A percentile compares a stretch with the other conserved stretches of the same genome.
These are phyloP conservation scores for Dynastes hyllus DNA, from an alignment of 2,888 invertebrate species.

Conservation along the genomic window DNA sequence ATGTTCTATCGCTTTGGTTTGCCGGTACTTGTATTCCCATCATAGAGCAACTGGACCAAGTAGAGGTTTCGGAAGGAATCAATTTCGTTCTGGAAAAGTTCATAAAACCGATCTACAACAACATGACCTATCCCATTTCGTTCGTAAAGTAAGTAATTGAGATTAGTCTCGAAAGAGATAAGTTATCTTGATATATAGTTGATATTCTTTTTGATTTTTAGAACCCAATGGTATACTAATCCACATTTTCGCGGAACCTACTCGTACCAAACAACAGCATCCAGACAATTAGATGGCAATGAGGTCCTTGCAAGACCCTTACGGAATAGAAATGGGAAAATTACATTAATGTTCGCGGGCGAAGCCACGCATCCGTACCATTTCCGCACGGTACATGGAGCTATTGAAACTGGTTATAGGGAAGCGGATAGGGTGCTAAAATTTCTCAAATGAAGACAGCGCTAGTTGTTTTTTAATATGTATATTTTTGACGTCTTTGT, in stretches of 20 bases:
- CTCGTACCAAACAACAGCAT: constrained; percentile 55
- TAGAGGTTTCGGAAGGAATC: constrained; percentile 72
- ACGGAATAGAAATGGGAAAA: constrained; percentile 68
- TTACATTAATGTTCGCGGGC: constrained; percentile 73
- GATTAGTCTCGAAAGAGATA: neutral
- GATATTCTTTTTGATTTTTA: constrained; percentile 62
- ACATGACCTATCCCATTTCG: constrained; percentile 70
- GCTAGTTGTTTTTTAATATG: neutral
- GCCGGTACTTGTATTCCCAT: constrained; percentile 76
- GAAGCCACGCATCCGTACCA: constrained; percentile 71
- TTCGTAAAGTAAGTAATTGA: constrained; percentile 62
- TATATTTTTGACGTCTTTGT: neutral
- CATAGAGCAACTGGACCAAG: constrained; percentile 76
- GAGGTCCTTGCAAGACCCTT: constrained; percentile 61
- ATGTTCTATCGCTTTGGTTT: constrained; percentile 79
- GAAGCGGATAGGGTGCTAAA: constrained; percentile 68
- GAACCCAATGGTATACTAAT: constrained; percentile 80
- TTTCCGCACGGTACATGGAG: constrained; percentile 72
- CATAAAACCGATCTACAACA: constrained; percentile 70
- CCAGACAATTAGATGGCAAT: constrained; percentile 47
- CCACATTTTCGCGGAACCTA: constrained; percentile 73
- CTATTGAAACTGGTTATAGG: constrained; percentile 69
- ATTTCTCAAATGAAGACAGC: neutral
- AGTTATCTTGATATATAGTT: neutral
- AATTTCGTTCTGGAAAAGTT: constrained; percentile 73